These are phyloP conservation scores for Ctenochaetus hawaiiensis DNA, from an alignment of 2,797 vertebrate species.

Conservation along the genomic window DNA sequence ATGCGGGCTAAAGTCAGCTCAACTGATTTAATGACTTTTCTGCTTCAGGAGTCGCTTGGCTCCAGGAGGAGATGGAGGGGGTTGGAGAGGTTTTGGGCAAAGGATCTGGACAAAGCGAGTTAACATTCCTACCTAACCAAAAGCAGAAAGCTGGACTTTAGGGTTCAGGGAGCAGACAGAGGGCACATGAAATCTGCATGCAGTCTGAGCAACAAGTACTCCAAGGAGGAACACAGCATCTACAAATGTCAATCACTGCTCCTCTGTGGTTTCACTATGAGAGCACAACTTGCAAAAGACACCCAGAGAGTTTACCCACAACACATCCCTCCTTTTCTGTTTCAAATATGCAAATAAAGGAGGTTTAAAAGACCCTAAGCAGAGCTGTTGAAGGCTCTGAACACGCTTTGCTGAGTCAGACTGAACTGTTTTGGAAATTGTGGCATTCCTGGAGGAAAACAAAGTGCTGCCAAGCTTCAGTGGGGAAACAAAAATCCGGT, in stretches of 20 bases:
- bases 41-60: conserved; percentile 65
- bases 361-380: conserved; percentile 3
- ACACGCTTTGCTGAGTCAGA: conserved; percentile 75
- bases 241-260: conserved; percentile 42
- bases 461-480: conserved; percentile 60
- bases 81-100: conserved; percentile 49
- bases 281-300: background rate
- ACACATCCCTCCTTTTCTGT: background rate
- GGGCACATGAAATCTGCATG: conserved; percentile 52
- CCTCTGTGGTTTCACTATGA: background rate
- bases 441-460: conserved; percentile 73
- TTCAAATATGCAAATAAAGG: background rate
- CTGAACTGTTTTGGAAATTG: conserved; percentile 74
- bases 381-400: conserved; percentile 9
- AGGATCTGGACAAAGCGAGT: conserved; percentile 71
- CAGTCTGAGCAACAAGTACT: conserved; percentile 16
- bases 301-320: background rate
- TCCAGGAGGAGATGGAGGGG: conserved; percentile 46
- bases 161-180: conserved; percentile 76
- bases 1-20: conserved; percentile 55
- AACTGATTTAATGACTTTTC: conserved; percentile 66
- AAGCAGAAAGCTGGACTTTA: conserved; percentile 76
- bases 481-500: conserved; percentile 38
- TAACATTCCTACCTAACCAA: conserved; percentile 82
- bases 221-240: conserved; percentile 19